Evolutionary conservation across 2,113 vertebrate genomes (phyloP).

Genomic region (Lucifuga dentata): DNA sequence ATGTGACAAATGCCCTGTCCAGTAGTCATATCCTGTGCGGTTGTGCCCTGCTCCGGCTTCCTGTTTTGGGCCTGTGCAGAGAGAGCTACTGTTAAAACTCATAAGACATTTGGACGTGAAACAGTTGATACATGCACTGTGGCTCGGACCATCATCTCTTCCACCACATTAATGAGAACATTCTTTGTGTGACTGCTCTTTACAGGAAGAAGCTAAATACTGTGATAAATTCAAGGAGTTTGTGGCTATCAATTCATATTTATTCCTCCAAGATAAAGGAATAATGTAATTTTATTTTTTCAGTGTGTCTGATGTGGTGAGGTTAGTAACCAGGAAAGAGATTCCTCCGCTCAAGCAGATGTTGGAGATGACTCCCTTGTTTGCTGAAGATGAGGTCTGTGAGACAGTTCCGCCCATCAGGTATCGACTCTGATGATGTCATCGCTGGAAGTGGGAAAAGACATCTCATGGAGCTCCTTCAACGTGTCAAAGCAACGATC

Average conservation of each 20-base stretch:
- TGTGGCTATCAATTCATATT: neutral
- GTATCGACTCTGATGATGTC: conserved; percentile 70
- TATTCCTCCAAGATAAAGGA: neutral
- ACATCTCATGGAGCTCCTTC: neutral
- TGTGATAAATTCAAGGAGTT: too few species aligned
- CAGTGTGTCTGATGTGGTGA: conserved; percentile 83
- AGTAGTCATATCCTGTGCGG: conserved; percentile 66
- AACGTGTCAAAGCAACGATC: neutral
- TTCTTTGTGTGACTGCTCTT: neutral
- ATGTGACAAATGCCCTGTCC: conserved; percentile 61
- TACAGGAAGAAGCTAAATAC: neutral
- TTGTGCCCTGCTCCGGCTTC: conserved; percentile 36
- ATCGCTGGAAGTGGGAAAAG: neutral
- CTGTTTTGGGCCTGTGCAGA: conserved; percentile 42
- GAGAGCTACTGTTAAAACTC: neutral
- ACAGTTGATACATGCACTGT: too few species aligned
- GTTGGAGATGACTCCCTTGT: conserved; percentile 83
- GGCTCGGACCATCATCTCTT: too few species aligned
- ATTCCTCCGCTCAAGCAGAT: conserved; percentile 64
- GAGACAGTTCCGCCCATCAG: conserved; percentile 68
- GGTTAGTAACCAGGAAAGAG: conserved; percentile 51
- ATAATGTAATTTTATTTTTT: conserved; percentile 13
- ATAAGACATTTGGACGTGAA: neutral
- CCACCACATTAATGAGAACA: too few species aligned
- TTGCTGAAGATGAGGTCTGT: conserved; percentile 79